Evolutionary conservation across 2,888 invertebrate species (phyloP).

Genomic region (Tinea trinotella): DNA sequence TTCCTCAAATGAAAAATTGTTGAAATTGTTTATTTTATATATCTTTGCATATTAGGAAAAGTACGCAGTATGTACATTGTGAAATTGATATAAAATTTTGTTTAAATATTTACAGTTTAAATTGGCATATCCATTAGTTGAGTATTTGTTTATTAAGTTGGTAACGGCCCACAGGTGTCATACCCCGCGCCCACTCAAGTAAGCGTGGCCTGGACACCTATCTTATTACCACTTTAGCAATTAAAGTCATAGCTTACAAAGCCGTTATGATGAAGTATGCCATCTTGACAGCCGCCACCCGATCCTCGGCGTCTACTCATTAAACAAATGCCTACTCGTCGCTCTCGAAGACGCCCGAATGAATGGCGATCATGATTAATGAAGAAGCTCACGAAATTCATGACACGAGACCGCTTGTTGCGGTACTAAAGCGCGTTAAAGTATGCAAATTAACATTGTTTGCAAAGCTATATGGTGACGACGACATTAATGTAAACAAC

Average conservation of each 20-base stretch:
- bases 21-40: neutral
- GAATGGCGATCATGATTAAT: constrained; percentile 13
- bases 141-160: neutral
- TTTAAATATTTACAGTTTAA: neutral
- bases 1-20: neutral
- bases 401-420: constrained; percentile 6
- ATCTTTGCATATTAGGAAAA: neutral
- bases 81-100: too few species aligned
- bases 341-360: neutral
- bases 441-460: constrained; percentile 15
- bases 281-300: constrained; percentile 8
- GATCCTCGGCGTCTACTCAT: constrained; percentile 3
- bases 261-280: constrained; percentile 4
- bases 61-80: too few species aligned
- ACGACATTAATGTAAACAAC: constrained; percentile 6
- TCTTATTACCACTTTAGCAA: constrained; percentile 13
- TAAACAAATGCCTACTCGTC: constrained; percentile 5
- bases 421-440: constrained; percentile 2
- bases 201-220: neutral
- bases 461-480: constrained; percentile 4
- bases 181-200: neutral
- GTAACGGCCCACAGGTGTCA: neutral
- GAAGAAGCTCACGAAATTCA: neutral
- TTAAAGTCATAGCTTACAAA: constrained; percentile 5
- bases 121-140: neutral